Conservation (phyloP, 2,113 vertebrate genomes). For the Hippolais icterina region DNA sequence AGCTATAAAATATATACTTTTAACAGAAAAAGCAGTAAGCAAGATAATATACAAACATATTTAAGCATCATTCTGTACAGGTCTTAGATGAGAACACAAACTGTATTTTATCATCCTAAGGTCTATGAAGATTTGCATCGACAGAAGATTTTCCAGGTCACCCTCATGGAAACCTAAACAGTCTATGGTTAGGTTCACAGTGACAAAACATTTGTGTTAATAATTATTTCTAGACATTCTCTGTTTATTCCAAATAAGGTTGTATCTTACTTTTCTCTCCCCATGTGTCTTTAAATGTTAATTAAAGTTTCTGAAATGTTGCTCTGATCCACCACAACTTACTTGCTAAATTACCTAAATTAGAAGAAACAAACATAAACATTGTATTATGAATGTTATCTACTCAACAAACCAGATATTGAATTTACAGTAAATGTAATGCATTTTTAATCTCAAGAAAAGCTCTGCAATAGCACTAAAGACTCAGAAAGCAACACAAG, state of each 20-base stretch:
- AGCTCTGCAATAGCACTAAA: neutral
- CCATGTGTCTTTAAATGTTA: neutral
- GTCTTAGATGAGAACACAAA: neutral
- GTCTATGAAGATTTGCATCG: neutral
- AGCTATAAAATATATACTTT: neutral
- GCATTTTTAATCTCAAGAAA: slow-evolving; percentile 21
- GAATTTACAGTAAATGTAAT: neutral
- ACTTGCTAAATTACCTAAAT: neutral
- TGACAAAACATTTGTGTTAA: neutral
- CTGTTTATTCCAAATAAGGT: neutral
- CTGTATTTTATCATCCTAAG: neutral
- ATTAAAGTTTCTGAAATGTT: slow-evolving; percentile 11
- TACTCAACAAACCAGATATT: neutral
- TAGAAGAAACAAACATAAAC: neutral
- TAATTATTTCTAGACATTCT: neutral
- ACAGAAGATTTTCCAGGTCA: neutral
- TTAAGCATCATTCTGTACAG: neutral
- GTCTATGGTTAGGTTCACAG: neutral
- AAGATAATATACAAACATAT: neutral
- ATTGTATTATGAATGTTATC: neutral
- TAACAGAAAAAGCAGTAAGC: neutral
- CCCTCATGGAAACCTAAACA: neutral
- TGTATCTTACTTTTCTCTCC: neutral
- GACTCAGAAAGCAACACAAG: slow-evolving; percentile 11
- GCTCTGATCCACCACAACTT: neutral